Conservation (phyloP, 2,113 vertebrate species). For the Nymphicus hollandicus region DNA sequence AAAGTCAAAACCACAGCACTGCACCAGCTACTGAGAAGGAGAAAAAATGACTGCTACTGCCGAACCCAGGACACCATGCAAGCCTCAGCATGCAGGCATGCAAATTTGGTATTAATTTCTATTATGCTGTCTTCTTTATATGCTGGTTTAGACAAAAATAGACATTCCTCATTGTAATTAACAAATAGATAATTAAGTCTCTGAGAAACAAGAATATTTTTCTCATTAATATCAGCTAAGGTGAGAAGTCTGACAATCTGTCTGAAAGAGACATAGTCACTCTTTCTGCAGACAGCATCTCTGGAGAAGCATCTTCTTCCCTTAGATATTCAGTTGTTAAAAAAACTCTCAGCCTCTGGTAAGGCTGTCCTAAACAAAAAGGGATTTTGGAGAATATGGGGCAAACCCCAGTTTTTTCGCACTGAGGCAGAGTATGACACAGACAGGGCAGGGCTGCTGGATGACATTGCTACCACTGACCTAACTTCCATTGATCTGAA, state of each 20-base stretch:
- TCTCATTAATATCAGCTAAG: neutral
- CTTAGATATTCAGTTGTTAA: neutral
- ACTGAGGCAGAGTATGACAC: neutral
- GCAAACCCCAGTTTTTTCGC: neutral
- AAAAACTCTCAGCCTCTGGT: neutral
- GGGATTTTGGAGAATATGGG: neutral
- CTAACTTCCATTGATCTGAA: neutral
- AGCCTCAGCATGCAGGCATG: neutral
- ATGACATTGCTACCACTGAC: neutral
- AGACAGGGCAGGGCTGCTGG: neutral
- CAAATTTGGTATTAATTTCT: neutral
- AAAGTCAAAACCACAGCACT: too few species aligned
- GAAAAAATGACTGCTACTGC: too few species aligned
- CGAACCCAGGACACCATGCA: too few species aligned
- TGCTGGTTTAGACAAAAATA: constrained; percentile 10
- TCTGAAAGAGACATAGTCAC: neutral
- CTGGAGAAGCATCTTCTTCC: neutral
- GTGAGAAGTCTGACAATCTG: constrained; percentile 16
- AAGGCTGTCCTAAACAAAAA: neutral
- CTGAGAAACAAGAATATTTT: neutral
- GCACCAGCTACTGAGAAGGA: too few species aligned
- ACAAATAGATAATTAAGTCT: constrained; percentile 21
- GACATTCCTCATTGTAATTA: constrained; percentile 19
- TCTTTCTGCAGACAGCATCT: neutral
- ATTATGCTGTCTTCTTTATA: neutral